Conservation (phyloP, 2,113 vertebrate genomes). For the Bos javanicus region DNA sequence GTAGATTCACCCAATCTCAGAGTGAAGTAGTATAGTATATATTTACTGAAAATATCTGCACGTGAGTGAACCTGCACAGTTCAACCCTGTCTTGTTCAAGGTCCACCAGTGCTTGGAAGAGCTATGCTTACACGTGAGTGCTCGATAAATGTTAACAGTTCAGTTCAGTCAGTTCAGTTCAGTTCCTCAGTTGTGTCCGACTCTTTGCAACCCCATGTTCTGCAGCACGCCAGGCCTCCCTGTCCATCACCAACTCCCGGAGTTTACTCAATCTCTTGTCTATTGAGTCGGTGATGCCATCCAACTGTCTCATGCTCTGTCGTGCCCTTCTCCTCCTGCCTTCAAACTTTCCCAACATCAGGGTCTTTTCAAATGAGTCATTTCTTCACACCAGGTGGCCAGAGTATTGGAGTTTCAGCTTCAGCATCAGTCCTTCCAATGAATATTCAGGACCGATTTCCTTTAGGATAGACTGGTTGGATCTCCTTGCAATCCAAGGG, state of each 20-base stretch:
- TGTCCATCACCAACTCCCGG: background rate
- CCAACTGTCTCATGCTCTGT: background rate
- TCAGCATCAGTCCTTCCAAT: background rate
- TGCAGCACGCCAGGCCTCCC: background rate
- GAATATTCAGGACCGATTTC: background rate
- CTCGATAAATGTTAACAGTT: background rate
- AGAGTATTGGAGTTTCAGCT: background rate
- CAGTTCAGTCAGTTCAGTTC: background rate
- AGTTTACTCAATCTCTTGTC: background rate
- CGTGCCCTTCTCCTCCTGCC: background rate
- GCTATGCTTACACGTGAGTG: background rate
- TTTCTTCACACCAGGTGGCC: background rate
- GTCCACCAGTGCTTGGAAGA: background rate
- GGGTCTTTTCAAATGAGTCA: background rate
- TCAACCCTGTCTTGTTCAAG: background rate
- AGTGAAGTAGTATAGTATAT: background rate
- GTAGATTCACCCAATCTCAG: background rate
- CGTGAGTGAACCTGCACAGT: background rate
- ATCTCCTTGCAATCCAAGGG: background rate
- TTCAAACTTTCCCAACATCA: background rate
- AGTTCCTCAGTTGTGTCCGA: rapidly evolving
- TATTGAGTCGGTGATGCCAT: background rate
- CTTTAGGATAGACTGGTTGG: background rate
- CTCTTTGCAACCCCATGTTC: background rate
- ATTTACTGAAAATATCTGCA: background rate